Evolutionary conservation across 2,888 invertebrate species (phyloP).

Genomic region (Fissipunctia ypsillon): DNA sequence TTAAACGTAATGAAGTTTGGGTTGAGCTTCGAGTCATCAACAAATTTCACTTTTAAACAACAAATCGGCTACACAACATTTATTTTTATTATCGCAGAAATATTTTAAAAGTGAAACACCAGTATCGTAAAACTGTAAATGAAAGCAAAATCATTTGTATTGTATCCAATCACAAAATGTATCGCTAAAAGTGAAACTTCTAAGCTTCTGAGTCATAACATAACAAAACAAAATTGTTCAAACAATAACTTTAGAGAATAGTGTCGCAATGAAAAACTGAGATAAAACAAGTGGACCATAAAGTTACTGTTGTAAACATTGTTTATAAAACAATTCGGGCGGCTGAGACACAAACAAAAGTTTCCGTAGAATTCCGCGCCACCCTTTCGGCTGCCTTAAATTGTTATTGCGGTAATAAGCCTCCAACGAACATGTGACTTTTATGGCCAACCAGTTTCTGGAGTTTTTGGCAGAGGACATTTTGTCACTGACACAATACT

Average conservation of each 20-base stretch:
- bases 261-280: conserved; percentile 81
- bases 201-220: conserved; percentile 73
- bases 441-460: conserved; percentile 86
- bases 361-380: conserved; percentile 86
- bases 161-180: conserved; percentile 73
- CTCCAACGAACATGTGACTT: conserved; percentile 87
- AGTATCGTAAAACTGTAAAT: conserved; percentile 72
- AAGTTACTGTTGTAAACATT: conserved; percentile 89
- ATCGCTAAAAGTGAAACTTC: conserved; percentile 80
- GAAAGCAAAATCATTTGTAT: conserved; percentile 80
- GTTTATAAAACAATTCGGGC: conserved; percentile 89
- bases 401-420: conserved; percentile 89
- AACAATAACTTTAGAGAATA: conserved; percentile 81
- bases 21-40: conserved; percentile 55
- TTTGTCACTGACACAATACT: conserved; percentile 85
- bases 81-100: conserved; percentile 59
- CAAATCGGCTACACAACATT: conserved; percentile 56
- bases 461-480: conserved; percentile 84
- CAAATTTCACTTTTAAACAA: conserved; percentile 64
- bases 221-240: conserved; percentile 78
- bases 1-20: conserved; percentile 38
- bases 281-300: conserved; percentile 88
- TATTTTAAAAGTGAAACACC: conserved; percentile 72
- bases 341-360: conserved; percentile 86
- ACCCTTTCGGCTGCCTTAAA: conserved; percentile 90